Evolutionary conservation across 1,140 invertebrate species (phyloP).

Genomic region (Stegodyphus mimosarum): DNA sequence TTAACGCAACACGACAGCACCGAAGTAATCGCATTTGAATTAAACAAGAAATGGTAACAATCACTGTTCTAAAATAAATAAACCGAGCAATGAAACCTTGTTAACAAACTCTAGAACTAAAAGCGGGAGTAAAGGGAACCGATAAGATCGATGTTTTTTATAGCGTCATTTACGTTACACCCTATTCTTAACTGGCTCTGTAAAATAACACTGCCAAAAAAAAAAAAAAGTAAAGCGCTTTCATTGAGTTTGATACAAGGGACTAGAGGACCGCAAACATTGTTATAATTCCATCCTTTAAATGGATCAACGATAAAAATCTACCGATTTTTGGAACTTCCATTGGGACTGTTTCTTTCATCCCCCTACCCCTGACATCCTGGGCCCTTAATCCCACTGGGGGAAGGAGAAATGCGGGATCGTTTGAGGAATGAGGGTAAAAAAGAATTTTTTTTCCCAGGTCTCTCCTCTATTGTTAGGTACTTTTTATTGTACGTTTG

Average conservation of each 20-base stretch:
- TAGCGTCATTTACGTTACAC: not conserved
- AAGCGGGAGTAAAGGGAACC: not conserved
- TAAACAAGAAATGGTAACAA: too few relatives aligned
- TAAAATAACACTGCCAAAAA: not conserved
- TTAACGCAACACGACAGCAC: too few relatives aligned
- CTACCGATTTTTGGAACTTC: not conserved
- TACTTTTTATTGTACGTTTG: too few relatives aligned
- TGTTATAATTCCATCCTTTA: conserved; percentile 1
- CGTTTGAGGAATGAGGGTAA: too few relatives aligned
- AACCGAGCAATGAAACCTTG: too few relatives aligned
- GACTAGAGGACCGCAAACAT: not conserved
- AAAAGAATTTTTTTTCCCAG: too few relatives aligned
- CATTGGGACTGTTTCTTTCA: not conserved
- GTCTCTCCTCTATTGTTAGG: too few relatives aligned
- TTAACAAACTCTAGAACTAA: too few relatives aligned
- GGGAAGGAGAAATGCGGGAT: not conserved
- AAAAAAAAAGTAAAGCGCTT: not conserved
- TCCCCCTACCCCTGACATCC: not conserved
- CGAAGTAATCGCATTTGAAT: too few relatives aligned
- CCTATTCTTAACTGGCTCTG: not conserved
- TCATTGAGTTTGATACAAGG: not conserved
- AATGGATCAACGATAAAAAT: conserved; percentile 1
- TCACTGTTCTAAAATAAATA: too few relatives aligned
- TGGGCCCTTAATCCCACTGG: not conserved
- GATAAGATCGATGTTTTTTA: not conserved